A percentile compares a stretch with the other conserved stretches of the same genome.
Conservation (phyloP, 2,888 invertebrate genomes). For the Mycogona germanica region DNA sequence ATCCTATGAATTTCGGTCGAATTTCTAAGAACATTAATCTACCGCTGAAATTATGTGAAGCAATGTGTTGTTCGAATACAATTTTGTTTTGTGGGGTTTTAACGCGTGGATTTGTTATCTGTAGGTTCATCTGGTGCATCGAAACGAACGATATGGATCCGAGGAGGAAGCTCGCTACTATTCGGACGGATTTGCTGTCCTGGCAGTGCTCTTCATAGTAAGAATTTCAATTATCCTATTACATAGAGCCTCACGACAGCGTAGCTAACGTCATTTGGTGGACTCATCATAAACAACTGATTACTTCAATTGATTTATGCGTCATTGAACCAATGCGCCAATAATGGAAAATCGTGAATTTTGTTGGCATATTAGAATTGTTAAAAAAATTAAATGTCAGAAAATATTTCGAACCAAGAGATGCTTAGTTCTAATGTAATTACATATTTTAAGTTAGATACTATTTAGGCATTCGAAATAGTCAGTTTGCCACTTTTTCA, state of each 20-base stretch:
- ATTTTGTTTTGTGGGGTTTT: too few species aligned
- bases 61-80: too few species aligned
- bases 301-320: too few species aligned
- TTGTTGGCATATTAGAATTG: background rate
- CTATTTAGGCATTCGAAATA: too few species aligned
- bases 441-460: background rate
- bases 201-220: conserved; percentile 3
- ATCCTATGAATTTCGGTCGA: too few species aligned
- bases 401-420: background rate
- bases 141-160: background rate
- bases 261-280: too few species aligned
- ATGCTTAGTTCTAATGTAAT: background rate
- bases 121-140: conserved; percentile 4
- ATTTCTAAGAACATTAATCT: too few species aligned
- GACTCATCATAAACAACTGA: too few species aligned
- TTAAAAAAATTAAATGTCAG: background rate
- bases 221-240: background rate
- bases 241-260: background rate
- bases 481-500: too few species aligned
- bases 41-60: too few species aligned
- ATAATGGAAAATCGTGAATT: too few species aligned
- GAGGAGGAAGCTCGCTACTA: background rate
- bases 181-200: conserved; percentile 4
- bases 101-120: background rate
- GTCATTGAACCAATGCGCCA: too few species aligned